Evolutionary conservation across 2,797 vertebrate species (phyloP).

Genomic region (Pangasius larnaudii): DNA sequence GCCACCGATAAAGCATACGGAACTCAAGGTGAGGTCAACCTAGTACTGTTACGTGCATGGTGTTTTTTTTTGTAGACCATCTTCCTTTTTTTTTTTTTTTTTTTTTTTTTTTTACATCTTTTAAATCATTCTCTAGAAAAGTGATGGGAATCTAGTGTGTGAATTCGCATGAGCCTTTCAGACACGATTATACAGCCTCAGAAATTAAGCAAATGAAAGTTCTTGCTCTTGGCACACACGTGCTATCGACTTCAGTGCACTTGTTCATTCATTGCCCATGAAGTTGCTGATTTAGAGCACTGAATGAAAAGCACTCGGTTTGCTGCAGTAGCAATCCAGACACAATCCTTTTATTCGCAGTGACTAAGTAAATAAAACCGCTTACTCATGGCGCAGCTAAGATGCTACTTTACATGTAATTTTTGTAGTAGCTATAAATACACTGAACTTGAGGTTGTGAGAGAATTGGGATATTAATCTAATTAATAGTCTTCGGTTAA

Average conservation of each 20-base stretch:
- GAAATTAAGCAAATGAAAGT: background rate
- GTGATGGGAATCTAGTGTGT: background rate
- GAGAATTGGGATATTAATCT: background rate
- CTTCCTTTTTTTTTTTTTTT: background rate
- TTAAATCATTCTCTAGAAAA: background rate
- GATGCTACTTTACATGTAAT: background rate
- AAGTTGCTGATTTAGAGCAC: background rate
- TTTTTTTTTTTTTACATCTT: background rate
- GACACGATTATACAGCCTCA: background rate
- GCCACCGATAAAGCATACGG: constrained; percentile 88
- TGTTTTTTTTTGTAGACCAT: background rate
- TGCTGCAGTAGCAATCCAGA: background rate
- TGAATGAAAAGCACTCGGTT: background rate
- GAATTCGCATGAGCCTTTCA: background rate
- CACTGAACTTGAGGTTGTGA: background rate
- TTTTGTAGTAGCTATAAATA: too few relatives aligned
- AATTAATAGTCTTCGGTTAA: background rate
- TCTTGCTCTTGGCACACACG: background rate
- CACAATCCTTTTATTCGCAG: background rate
- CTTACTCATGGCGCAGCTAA: background rate
- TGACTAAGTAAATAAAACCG: background rate
- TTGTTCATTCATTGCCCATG: background rate
- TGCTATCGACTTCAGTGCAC: background rate
- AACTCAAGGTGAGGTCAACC: constrained; percentile 74
- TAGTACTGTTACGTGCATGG: too few relatives aligned